A percentile compares a stretch with the other conserved stretches of the same genome.
phyloP scores from a whole-genome alignment of 1,140 invertebrate species.

The Adoxophyes honmai region DNA sequence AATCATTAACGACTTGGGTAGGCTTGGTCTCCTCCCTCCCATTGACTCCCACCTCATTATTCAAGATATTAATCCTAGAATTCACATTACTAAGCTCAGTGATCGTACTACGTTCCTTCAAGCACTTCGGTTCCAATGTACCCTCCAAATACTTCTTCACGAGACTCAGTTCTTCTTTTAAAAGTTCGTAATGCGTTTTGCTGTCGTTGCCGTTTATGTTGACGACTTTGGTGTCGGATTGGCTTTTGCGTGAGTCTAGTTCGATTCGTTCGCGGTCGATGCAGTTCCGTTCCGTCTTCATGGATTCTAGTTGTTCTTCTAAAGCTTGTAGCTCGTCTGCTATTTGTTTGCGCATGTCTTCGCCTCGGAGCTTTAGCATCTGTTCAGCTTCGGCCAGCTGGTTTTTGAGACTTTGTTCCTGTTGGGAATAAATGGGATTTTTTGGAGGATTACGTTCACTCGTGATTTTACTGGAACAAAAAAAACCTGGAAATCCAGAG shows the following conservation, averaged over 20 bases:
- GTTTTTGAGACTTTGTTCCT: constrained; percentile 53
- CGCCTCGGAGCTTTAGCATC: constrained; percentile 39
- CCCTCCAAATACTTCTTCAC: constrained; percentile 45
- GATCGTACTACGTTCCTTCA: constrained; percentile 39
- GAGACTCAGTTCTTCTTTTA: constrained; percentile 42
- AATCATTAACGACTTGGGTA: constrained; percentile 53
- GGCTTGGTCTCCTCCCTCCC: constrained; percentile 26
- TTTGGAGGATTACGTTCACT: no score
- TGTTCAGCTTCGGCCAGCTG: constrained; percentile 51
- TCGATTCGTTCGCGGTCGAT: constrained; percentile 43
- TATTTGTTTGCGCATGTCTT: constrained; percentile 57
- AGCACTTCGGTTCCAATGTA: constrained; percentile 31
- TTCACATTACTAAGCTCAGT: constrained; percentile 29
- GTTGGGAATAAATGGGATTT: constrained; percentile 15
- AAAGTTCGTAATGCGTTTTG: constrained; percentile 37
- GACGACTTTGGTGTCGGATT: constrained; percentile 14
- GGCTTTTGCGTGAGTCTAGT: constrained; percentile 39
- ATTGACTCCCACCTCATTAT: constrained; percentile 37
- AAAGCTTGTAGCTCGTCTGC: constrained; percentile 47
- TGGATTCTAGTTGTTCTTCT: constrained; percentile 39
- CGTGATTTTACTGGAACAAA: no score
- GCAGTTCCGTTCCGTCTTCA: constrained; percentile 52
- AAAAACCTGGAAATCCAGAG: background rate
- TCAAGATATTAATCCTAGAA: constrained; percentile 28
- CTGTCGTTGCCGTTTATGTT: constrained; percentile 18